Evolutionary conservation across 2,113 vertebrate species (phyloP).

Genomic region (Seriola aureovittata): DNA sequence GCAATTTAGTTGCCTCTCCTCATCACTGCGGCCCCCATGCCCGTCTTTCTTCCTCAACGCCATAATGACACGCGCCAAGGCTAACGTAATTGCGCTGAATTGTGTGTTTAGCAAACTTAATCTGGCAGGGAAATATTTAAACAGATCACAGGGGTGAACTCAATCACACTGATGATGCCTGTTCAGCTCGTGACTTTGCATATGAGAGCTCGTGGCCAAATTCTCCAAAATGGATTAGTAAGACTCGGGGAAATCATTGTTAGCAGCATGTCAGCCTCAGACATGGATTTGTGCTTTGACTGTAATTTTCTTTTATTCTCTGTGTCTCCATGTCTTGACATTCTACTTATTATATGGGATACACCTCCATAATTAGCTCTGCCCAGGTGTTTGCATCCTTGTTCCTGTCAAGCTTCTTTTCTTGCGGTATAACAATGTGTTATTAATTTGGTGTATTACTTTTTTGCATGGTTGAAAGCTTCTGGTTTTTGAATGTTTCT

Average conservation of each 20-base stretch:
- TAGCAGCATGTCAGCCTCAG: constrained; percentile 3
- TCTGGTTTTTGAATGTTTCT: not conserved
- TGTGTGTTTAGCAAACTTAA: constrained; percentile 80
- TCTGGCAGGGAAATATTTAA: constrained; percentile 69
- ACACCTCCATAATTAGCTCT: not conserved
- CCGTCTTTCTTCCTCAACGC: constrained; percentile 23
- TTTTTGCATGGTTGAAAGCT: not conserved
- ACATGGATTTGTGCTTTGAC: constrained; percentile 21
- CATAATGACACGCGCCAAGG: constrained; percentile 42
- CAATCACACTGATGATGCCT: constrained; percentile 55
- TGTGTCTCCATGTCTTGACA: not conserved
- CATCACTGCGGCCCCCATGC: not conserved
- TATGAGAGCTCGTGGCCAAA: constrained; percentile 12
- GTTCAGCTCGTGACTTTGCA: constrained; percentile 48
- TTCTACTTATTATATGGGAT: not conserved
- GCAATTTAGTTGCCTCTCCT: constrained; percentile 37
- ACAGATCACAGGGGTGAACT: constrained; percentile 49
- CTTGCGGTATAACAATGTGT: not conserved
- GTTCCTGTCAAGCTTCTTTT: not conserved
- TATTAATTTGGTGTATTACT: not conserved
- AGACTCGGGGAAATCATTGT: constrained; percentile 16
- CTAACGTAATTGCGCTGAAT: constrained; percentile 71
- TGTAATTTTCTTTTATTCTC: not conserved
- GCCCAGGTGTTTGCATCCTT: not conserved
- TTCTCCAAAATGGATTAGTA: constrained; percentile 36